Percentiles rank a stretch among this genome's conserved stretches.
These are phyloP conservation scores for Ceyx melanurus DNA, from an alignment of 2,113 vertebrate genomes.

Conservation along the genomic window DNA sequence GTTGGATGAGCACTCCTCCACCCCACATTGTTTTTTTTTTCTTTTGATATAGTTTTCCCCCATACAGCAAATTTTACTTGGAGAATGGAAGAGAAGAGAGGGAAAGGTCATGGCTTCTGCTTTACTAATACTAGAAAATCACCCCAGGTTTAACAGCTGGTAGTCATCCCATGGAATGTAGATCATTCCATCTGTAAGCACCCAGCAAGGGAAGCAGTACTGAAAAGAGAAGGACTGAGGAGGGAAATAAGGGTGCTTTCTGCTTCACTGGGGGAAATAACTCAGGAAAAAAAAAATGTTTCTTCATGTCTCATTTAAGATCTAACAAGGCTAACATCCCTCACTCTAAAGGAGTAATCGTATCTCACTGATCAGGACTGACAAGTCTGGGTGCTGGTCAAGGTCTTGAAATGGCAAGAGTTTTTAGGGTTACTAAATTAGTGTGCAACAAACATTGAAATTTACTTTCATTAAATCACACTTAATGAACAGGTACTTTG, in stretches of 20 bases:
- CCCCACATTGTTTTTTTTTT: accelerated
- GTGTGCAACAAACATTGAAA: neutral
- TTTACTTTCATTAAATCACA: neutral
- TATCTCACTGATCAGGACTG: neutral
- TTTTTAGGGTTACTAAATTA: too few species aligned
- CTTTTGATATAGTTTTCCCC: neutral
- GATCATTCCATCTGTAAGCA: neutral
- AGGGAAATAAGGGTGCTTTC: neutral
- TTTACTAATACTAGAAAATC: neutral
- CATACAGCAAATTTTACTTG: neutral
- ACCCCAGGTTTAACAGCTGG: neutral
- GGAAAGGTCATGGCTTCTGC: neutral
- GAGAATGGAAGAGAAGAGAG: neutral
- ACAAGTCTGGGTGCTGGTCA: neutral
- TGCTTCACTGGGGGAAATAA: neutral
- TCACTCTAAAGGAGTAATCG: neutral
- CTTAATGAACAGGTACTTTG: neutral
- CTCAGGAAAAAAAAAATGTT: neutral
- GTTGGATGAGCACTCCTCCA: accelerated
- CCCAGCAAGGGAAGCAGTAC: neutral
- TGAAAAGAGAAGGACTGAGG: neutral
- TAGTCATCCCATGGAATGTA: neutral
- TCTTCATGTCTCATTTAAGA: neutral
- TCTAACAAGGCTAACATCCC: neutral
- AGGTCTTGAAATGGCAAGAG: neutral